phyloP scores from a whole-genome alignment of 2,113 vertebrate genomes.

The Mormyrus lacerda region DNA sequence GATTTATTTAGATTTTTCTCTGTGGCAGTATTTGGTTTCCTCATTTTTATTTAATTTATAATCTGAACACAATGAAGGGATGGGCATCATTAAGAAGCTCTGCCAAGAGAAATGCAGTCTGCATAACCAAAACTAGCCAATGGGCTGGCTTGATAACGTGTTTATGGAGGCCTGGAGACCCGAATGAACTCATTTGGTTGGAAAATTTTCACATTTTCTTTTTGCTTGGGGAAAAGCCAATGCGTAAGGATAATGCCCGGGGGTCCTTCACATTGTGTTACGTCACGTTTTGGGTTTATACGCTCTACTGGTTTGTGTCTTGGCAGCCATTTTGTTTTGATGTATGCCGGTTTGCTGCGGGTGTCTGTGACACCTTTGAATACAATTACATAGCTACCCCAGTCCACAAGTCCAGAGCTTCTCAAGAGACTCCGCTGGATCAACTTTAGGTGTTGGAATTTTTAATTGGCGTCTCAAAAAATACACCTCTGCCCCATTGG shows the following conservation, averaged over 20 bases:
- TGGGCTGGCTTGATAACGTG: not conserved
- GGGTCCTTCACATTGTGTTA: not conserved
- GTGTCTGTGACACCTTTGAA: no score
- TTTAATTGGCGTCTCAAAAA: slow-evolving; percentile 11
- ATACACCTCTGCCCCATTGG: not conserved
- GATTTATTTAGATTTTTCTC: not conserved
- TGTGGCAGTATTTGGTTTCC: not conserved
- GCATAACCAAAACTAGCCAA: not conserved
- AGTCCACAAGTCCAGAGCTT: not conserved
- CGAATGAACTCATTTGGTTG: not conserved
- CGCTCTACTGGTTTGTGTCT: not conserved
- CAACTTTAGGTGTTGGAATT: not conserved
- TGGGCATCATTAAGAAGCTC: not conserved
- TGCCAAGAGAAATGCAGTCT: not conserved
- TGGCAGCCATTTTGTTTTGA: not conserved
- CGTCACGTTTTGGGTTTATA: not conserved
- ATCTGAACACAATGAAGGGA: not conserved
- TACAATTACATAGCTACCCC: not conserved
- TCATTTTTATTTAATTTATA: not conserved
- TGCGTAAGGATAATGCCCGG: not conserved
- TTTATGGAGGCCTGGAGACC: not conserved
- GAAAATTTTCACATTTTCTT: not conserved
- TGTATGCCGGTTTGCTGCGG: no score
- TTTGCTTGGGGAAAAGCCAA: not conserved
- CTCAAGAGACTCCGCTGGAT: not conserved